Conservation (phyloP, 2,888 invertebrate genomes). For the Lasiommata megera region DNA sequence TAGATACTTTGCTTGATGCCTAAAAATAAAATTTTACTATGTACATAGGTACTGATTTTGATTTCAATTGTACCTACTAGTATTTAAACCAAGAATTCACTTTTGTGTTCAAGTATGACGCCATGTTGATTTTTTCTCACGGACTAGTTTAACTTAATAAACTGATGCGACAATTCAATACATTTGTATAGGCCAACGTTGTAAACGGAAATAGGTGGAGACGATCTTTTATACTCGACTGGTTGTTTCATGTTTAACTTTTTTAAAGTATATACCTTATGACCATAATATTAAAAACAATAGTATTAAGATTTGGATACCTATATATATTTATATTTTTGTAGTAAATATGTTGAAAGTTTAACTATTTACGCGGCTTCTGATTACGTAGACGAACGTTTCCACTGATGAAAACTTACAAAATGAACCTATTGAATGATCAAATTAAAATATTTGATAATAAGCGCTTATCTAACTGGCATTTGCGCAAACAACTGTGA, state of each 20-base stretch:
- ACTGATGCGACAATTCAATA: conserved; percentile 67
- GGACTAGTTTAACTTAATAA: conserved; percentile 61
- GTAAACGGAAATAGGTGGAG: conserved; percentile 69
- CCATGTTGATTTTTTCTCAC: conserved; percentile 57
- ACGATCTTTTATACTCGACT: conserved; percentile 43
- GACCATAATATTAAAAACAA: neutral
- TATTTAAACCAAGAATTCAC: neutral
- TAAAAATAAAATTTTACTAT: neutral
- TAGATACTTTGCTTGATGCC: conserved; percentile 39
- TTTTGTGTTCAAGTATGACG: conserved; percentile 9
- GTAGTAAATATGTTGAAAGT: neutral
- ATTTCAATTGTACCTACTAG: neutral
- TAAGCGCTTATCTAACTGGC: conserved; percentile 69
- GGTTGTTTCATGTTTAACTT: conserved; percentile 1
- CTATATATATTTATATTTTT: too few species aligned
- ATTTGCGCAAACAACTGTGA: conserved; percentile 76
- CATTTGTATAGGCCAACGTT: conserved; percentile 56
- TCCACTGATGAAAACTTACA: conserved; percentile 46
- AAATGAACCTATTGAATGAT: conserved; percentile 36
- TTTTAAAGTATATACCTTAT: neutral
- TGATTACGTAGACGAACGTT: conserved; percentile 50
- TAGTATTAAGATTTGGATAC: neutral
- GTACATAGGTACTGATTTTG: neutral
- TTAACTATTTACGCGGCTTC: neutral
- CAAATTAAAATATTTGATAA: conserved; percentile 74